Base-by-base conservation (phyloP, 1,140 invertebrate species). In the Chironomus tepperi region DNA sequence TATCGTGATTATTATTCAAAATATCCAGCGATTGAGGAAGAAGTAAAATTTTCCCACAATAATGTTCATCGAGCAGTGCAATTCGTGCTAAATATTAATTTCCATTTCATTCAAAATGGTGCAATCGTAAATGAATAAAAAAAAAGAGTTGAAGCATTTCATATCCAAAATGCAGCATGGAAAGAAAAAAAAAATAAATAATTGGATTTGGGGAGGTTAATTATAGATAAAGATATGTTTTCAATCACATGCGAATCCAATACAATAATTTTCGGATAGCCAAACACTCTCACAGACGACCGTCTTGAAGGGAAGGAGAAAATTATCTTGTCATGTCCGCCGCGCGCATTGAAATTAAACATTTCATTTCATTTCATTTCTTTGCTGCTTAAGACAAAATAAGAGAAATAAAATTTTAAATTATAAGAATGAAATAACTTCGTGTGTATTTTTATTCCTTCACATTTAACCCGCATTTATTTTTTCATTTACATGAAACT, bases 151-250 rank as follows among this genome's bases (percentile, higher is more conserved):
- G 12, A 12, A 12, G n/a, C 8, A 57, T 70, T 70, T 70, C 65
- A 21, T 21, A 19, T 70, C n/a, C 18, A 57, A 57, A 57, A 57
- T 2, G 8, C 2, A 57, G n/a, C n/a, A 10, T 57, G 9, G n/a
- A n/a, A n/a, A n/a, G n/a, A n/a, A n/a, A n/a, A 10, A 7, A 19
- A 19, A 9, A 18, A 70, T 15, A 70, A 70, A 70, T 70, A 70
- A 70, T 70, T 70, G 65, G 47, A 12, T 57, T 57, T 57, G 3
- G 65, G n/a, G 65, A 19, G 24, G 24, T 16, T 70, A 70, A 70
- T 70, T 70, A 70, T 70, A 70, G 65, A 70, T 70, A 70, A 70
- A 70, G 65, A 70, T 70, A 70, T 70, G 65, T 70, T 70, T 70
- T 21, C 16, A 70, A 19, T 19, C 9, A 57, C 47, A 57, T 57